Evolutionary conservation across 1,140 invertebrate genomes (phyloP).

Genomic region (Wiebesia pumilae): DNA sequence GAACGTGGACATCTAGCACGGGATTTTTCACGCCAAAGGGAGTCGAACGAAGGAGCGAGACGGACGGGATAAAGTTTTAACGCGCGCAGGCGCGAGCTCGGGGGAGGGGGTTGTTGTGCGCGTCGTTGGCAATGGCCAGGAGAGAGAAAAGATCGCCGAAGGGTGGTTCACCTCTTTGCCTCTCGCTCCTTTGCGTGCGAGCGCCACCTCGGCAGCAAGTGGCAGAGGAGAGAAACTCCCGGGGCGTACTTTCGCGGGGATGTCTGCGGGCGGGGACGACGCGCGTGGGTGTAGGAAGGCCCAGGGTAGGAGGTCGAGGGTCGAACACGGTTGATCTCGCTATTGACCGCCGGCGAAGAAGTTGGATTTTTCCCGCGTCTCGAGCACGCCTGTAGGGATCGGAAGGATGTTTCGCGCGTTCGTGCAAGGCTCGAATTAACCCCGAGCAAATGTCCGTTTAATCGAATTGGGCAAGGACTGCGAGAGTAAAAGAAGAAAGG

Average conservation of each 20-base stretch:
- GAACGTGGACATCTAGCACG: background rate
- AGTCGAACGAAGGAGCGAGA: background rate
- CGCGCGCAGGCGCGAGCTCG: background rate
- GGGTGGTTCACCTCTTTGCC: constrained; percentile 54
- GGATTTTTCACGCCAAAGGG: no score
- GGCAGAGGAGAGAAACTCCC: constrained; percentile 63
- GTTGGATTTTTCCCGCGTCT: constrained; percentile 14
- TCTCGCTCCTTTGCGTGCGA: background rate
- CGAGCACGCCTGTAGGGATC: background rate
- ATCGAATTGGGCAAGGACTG: background rate
- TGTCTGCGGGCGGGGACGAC: background rate
- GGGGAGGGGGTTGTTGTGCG: no score
- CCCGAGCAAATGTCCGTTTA: background rate
- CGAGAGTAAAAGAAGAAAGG: background rate
- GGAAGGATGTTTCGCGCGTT: no score
- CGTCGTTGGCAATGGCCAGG: background rate
- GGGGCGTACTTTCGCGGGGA: background rate
- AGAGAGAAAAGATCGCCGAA: background rate
- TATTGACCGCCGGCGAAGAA: constrained; percentile 5
- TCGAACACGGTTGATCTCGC: background rate
- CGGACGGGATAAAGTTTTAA: background rate
- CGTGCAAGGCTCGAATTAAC: background rate
- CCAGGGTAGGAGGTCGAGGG: background rate
- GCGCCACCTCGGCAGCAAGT: constrained; percentile 69
- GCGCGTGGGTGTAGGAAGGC: background rate